Conservation (phyloP, 2,113 vertebrate genomes). For the Caretta caretta region DNA sequence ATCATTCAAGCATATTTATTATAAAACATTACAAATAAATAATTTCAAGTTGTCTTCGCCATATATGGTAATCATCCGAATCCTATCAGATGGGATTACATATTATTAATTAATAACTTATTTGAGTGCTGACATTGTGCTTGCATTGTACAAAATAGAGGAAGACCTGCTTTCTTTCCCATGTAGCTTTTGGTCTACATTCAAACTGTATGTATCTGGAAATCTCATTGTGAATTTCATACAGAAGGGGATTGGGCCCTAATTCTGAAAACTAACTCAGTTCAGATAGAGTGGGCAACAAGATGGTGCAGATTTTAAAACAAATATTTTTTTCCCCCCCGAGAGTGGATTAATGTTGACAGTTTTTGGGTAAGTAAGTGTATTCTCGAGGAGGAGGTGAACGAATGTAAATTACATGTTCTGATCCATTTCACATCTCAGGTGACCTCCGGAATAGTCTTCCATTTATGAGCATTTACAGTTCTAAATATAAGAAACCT, state of each 20-base stretch:
- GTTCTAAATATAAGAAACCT: not conserved
- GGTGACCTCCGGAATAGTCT: not conserved
- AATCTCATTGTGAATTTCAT: not conserved
- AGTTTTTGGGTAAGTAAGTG: not conserved
- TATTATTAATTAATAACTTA: not conserved
- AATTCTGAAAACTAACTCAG: not conserved
- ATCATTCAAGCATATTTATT: conserved; percentile 6
- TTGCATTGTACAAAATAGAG: not conserved
- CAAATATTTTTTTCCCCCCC: not conserved
- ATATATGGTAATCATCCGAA: conserved; percentile 18
- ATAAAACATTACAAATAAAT: conserved; percentile 65
- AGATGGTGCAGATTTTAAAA: not conserved
- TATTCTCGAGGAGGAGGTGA: not conserved
- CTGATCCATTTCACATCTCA: not conserved
- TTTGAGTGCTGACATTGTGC: not conserved
- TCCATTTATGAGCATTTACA: not conserved
- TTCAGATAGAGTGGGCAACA: not conserved
- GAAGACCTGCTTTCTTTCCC: not conserved
- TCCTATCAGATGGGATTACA: conserved; percentile 32
- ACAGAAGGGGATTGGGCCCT: not conserved
- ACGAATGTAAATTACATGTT: not conserved
- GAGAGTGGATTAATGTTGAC: not conserved
- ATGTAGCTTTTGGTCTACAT: not conserved
- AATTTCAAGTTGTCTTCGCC: conserved; percentile 30
- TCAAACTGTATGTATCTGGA: not conserved